Conservation (phyloP, 2,888 invertebrate species). For the Octonoba sinensis region DNA sequence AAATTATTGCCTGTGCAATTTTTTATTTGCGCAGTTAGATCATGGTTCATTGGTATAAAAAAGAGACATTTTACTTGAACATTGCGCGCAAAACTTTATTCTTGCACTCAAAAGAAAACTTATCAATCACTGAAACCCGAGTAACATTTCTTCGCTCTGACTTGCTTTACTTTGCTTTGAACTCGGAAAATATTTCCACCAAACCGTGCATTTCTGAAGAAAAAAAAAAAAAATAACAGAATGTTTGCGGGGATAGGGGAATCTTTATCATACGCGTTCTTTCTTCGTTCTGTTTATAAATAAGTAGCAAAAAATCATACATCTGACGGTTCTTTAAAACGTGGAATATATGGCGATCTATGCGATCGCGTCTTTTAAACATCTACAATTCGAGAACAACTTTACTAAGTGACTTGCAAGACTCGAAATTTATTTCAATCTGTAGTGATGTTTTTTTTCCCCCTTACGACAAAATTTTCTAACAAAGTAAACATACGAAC, state of each 20-base stretch:
- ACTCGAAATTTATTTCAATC: constrained; percentile 55
- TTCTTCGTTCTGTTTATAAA: constrained; percentile 33
- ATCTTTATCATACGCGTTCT: constrained; percentile 29
- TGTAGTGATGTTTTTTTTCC: constrained; percentile 14
- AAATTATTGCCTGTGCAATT: no score
- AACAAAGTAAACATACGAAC: constrained; percentile 31
- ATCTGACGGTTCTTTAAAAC: constrained; percentile 32
- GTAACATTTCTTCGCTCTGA: neutral
- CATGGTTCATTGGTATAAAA: no score
- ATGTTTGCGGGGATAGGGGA: constrained; percentile 32
- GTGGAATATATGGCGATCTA: constrained; percentile 22
- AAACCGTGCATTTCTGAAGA: constrained; percentile 20
- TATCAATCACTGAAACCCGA: no score
- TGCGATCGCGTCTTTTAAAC: constrained; percentile 33
- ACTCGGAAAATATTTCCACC: constrained; percentile 8
- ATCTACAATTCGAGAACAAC: constrained; percentile 39
- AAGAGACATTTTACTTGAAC: no score
- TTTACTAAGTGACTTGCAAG: constrained; percentile 53
- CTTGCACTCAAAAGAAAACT: no score
- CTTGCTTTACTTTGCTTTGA: constrained; percentile 8
- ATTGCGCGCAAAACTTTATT: no score
- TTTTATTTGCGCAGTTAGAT: no score
- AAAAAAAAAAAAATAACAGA: constrained; percentile 18
- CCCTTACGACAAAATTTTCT: constrained; percentile 20
- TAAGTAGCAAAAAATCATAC: constrained; percentile 24